Evolutionary conservation across 2,888 invertebrate genomes (phyloP).

Genomic region (Drosophila gaucha): DNA sequence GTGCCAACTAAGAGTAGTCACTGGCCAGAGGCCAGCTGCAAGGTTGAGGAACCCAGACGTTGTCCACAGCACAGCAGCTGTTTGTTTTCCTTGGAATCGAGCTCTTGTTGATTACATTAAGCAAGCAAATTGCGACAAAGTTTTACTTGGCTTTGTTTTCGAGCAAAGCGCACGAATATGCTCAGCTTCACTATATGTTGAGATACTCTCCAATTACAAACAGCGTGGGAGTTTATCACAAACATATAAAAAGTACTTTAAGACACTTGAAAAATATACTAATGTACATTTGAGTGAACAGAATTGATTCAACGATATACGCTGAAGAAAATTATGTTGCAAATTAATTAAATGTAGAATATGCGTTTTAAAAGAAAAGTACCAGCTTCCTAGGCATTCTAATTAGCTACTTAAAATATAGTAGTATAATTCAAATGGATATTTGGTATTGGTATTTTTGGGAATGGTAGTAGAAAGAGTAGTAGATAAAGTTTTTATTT

Average conservation of each 20-base stretch:
- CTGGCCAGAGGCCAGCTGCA: conserved; percentile 20
- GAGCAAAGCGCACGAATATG: neutral
- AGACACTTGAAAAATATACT: neutral
- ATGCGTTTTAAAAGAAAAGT: neutral
- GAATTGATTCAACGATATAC: too few species aligned
- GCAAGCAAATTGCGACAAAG: conserved; percentile 31
- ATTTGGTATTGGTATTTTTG: too few species aligned
- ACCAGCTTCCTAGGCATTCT: too few species aligned
- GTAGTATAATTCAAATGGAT: too few species aligned
- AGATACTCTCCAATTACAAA: conserved; percentile 45
- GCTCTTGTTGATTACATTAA: conserved; percentile 46
- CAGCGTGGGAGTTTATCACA: conserved; percentile 49
- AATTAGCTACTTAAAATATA: too few species aligned
- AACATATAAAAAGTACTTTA: neutral
- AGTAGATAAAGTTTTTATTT: neutral
- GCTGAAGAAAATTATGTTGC: too few species aligned
- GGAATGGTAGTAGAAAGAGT: neutral
- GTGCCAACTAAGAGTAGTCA: conserved; percentile 56
- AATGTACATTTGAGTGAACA: too few species aligned
- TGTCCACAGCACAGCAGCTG: conserved; percentile 65
- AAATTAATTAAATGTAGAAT: too few species aligned
- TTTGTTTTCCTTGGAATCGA: conserved; percentile 60
- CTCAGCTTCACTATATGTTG: neutral
- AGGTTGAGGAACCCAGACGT: conserved; percentile 16
- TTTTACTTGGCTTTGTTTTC: conserved; percentile 14